Conservation (phyloP, 2,888 invertebrate species). For the Synanthedon vespiformis region DNA sequence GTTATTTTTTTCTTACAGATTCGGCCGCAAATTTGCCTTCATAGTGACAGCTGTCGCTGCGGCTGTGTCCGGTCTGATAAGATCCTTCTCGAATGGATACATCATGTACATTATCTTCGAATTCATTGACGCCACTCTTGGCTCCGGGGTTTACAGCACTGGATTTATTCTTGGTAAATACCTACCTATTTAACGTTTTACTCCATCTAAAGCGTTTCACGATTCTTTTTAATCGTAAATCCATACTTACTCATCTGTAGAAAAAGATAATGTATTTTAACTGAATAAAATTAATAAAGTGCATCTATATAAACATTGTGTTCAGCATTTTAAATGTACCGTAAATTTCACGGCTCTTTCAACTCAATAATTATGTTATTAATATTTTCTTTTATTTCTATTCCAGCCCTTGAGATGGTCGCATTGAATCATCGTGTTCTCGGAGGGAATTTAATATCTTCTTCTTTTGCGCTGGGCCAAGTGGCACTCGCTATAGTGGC, state of each 20-base stretch:
- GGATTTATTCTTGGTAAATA: constrained; percentile 70
- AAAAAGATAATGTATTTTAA: too few relatives aligned
- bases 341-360: too few relatives aligned
- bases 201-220: not conserved
- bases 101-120: constrained; percentile 63
- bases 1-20: constrained; percentile 20
- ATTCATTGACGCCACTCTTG: constrained; percentile 65
- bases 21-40: constrained; percentile 72
- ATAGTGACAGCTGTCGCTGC: constrained; percentile 66
- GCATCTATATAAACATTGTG: too few relatives aligned
- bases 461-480: constrained; percentile 76
- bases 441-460: constrained; percentile 74
- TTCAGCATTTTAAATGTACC: too few relatives aligned
- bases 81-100: constrained; percentile 65
- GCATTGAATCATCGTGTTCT: constrained; percentile 75
- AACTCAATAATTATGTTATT: too few relatives aligned
- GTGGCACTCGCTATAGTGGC: constrained; percentile 72
- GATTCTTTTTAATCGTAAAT: not conserved
- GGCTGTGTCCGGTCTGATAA: constrained; percentile 63
- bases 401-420: constrained; percentile 76
- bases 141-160: constrained; percentile 69
- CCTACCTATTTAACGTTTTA: not conserved
- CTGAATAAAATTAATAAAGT: too few relatives aligned
- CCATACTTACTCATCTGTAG: too few relatives aligned
- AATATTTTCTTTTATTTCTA: not conserved